Evolutionary conservation across 2,113 vertebrate species (phyloP).

Genomic region (Catagonus wagneri): DNA sequence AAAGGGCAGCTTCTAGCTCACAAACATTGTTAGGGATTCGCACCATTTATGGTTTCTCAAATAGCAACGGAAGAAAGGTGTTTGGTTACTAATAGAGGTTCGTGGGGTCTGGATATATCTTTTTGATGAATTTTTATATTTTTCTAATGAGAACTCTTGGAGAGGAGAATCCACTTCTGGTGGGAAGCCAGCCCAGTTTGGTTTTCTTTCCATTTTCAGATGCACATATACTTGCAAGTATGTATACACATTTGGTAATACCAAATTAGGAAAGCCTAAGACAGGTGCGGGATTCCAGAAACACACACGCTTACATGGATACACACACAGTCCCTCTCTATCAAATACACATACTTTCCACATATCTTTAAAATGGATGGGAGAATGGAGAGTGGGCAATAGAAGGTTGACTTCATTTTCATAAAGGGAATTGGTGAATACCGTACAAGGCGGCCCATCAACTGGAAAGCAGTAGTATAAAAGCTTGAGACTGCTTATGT

Average conservation of each 20-base stretch:
- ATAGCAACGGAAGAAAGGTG: slow-evolving; percentile 47
- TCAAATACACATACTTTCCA: background rate
- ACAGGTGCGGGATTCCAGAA: slow-evolving; percentile 57
- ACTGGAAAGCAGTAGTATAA: slow-evolving; percentile 12
- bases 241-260: slow-evolving; percentile 44
- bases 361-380: slow-evolving; percentile 12
- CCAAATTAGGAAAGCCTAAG: slow-evolving; percentile 73
- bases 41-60: slow-evolving; percentile 49
- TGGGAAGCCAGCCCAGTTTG: background rate
- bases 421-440: slow-evolving; percentile 64
- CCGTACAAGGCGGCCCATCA: slow-evolving; percentile 42
- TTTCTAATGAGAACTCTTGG: slow-evolving; percentile 54
- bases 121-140: slow-evolving; percentile 37
- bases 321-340: background rate
- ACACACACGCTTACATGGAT: background rate
- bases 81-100: slow-evolving; percentile 57
- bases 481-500: slow-evolving; percentile 52
- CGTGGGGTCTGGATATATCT: background rate
- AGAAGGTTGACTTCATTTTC: slow-evolving; percentile 62
- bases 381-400: background rate
- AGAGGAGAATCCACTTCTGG: slow-evolving; percentile 42
- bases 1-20: background rate
- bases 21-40: slow-evolving; percentile 30
- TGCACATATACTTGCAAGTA: slow-evolving; percentile 21
- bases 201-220: slow-evolving; percentile 61